These are phyloP conservation scores for Astur gentilis DNA, from an alignment of 2,113 vertebrate genomes.

Conservation along the genomic window DNA sequence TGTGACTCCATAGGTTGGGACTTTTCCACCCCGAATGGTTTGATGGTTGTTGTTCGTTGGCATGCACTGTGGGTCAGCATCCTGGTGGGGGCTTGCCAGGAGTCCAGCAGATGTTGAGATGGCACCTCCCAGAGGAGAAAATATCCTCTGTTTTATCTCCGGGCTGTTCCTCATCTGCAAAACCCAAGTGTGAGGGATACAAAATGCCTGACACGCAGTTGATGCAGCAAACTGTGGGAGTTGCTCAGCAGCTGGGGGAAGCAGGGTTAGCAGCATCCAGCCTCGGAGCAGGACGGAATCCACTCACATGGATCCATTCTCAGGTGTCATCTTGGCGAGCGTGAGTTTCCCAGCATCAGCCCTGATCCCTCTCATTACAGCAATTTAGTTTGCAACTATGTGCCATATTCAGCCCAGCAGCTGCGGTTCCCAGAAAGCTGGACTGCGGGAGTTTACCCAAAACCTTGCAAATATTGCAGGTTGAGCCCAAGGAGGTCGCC, in stretches of 20 bases:
- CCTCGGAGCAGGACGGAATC: accelerated
- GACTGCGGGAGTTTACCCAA: background rate
- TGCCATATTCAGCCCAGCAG: accelerated
- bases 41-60: accelerated
- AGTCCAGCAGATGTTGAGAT: background rate
- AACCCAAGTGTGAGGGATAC: background rate
- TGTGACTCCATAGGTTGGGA: background rate
- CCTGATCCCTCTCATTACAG: background rate
- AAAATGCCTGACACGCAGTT: accelerated
- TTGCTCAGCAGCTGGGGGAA: background rate
- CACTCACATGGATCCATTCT: background rate
- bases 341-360: background rate
- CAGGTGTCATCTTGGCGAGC: background rate
- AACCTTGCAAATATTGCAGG: background rate
- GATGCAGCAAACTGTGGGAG: background rate
- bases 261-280: background rate
- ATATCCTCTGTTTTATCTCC: background rate
- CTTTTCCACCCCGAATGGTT: background rate
- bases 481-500: background rate
- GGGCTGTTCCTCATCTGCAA: background rate
- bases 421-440: background rate
- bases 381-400: background rate
- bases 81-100: background rate
- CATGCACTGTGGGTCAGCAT: accelerated
- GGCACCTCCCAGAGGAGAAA: background rate